Conservation (phyloP, 2,797 vertebrate species). For the Phrynocephalus forsythii region DNA sequence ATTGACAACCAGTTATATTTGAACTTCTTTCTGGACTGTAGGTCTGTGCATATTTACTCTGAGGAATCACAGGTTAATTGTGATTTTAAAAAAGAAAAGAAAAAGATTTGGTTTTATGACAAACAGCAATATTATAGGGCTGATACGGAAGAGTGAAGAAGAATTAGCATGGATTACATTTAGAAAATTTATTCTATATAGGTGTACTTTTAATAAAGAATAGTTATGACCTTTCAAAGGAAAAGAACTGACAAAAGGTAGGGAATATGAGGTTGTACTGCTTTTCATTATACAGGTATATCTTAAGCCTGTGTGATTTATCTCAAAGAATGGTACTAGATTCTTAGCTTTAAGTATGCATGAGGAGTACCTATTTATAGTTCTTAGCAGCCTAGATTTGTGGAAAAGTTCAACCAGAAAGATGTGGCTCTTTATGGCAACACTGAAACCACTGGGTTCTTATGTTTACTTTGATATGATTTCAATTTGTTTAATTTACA, state of each 20-base stretch:
- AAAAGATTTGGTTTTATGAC: constrained; percentile 41
- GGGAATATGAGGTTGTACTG: background rate
- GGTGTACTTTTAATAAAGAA: background rate
- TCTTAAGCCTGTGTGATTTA: background rate
- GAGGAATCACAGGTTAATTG: constrained; percentile 20
- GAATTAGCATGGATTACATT: background rate
- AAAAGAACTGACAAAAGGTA: background rate
- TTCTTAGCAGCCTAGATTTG: background rate
- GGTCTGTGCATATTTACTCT: constrained; percentile 19
- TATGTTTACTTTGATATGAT: constrained; percentile 41
- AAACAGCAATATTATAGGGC: constrained; percentile 20
- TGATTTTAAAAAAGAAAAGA: background rate
- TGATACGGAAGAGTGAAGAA: constrained; percentile 39
- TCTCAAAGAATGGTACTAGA: background rate
- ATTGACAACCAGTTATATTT: constrained; percentile 67
- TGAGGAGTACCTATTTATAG: constrained; percentile 5
- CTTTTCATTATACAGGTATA: background rate
- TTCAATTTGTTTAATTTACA: constrained; percentile 64
- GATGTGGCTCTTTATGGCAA: constrained; percentile 20
- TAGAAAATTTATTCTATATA: background rate
- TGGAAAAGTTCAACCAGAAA: background rate
- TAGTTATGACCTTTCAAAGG: background rate
- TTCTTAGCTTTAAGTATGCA: constrained; percentile 2
- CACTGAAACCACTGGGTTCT: background rate
- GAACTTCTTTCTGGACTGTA: constrained; percentile 47